phyloP scores from a whole-genome alignment of 2,888 invertebrate genomes.

The Archips xylosteana region DNA sequence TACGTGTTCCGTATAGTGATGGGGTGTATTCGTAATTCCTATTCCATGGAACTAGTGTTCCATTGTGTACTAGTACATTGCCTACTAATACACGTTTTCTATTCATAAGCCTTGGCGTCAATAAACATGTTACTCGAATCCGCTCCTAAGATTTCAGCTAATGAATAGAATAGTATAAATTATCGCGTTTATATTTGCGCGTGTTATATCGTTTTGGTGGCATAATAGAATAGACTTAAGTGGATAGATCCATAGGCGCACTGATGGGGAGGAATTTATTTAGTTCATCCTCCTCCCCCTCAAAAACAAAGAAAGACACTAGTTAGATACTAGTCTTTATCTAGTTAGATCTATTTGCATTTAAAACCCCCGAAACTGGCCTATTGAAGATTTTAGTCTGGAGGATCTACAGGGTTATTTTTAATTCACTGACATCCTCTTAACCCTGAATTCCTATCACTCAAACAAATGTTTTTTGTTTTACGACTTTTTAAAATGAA shows the following conservation, averaged over 20 bases:
- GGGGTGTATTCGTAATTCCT: slow-evolving; percentile 19
- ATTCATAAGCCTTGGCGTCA: not conserved
- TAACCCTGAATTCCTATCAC: too few species aligned
- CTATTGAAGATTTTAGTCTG: too few species aligned
- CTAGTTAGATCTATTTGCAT: too few species aligned
- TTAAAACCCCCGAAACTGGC: too few species aligned
- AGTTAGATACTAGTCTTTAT: too few species aligned
- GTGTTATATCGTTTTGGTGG: not conserved
- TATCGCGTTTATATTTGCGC: not conserved
- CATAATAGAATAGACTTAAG: not conserved
- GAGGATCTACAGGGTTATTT: too few species aligned
- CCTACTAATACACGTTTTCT: not conserved
- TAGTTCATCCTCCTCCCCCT: too few species aligned
- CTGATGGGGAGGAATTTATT: not conserved
- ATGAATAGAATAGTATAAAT: not conserved
- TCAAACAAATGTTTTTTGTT: too few species aligned
- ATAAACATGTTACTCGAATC: not conserved
- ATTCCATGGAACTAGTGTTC: slow-evolving; percentile 9
- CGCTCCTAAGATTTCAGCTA: not conserved
- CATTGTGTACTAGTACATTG: not conserved
- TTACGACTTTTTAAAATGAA: too few species aligned
- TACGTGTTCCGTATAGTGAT: slow-evolving; percentile 32
- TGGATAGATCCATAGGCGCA: not conserved
- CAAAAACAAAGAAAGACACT: too few species aligned
- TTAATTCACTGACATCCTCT: too few species aligned